Evolutionary conservation across 2,888 invertebrate genomes (phyloP).

Genomic region (Torymus tubicola): DNA sequence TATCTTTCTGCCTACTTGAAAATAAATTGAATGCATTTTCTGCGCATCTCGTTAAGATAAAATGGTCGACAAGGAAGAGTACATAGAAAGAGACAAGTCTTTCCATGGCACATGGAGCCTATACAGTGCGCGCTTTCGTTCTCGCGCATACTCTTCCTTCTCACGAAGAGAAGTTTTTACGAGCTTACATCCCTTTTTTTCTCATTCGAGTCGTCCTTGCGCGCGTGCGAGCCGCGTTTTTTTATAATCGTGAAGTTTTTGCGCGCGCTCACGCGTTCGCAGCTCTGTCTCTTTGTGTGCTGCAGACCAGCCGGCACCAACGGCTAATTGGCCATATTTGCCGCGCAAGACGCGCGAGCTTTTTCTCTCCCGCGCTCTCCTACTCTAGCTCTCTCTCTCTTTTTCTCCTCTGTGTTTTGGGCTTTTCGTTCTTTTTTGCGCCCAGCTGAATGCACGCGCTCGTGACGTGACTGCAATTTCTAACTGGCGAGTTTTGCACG

Average conservation of each 20-base stretch:
- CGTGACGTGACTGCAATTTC: constrained; percentile 36
- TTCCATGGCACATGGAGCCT: no score
- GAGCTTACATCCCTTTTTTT: no score
- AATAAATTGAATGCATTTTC: no score
- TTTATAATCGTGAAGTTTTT: not conserved
- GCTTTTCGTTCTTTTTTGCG: not conserved
- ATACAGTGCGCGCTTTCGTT: no score
- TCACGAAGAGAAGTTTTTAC: no score
- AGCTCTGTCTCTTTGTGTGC: not conserved
- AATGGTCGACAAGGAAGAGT: no score
- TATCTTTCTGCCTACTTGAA: no score
- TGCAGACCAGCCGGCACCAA: constrained; percentile 17
- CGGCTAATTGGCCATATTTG: constrained; percentile 46
- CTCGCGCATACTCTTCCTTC: no score
- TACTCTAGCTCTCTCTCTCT: not conserved
- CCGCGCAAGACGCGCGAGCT: constrained; percentile 15
- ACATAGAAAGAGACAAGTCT: no score
- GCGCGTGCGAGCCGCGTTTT: no score
- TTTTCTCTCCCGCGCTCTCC: not conserved
- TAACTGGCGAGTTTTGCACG: not conserved
- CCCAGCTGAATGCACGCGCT: not conserved
- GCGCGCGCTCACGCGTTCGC: constrained; percentile 20
- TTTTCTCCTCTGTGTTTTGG: not conserved
- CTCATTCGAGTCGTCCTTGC: no score
- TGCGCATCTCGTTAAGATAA: no score